Conservation (phyloP, 2,888 invertebrate species). For the Dasypolia templi region DNA sequence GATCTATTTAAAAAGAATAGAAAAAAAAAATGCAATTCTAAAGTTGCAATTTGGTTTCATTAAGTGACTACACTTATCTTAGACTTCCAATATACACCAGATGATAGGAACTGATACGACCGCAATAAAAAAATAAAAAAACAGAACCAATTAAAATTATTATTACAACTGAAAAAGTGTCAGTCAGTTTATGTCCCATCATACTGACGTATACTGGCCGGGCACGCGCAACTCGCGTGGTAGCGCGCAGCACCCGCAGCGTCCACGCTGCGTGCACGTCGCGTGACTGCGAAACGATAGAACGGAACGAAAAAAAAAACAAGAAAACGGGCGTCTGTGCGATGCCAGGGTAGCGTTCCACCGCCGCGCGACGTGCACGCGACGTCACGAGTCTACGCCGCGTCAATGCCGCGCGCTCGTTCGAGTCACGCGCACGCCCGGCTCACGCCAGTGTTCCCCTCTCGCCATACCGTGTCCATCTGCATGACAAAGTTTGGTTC, state of each 20-base stretch:
- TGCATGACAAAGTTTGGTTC: constrained; percentile 52
- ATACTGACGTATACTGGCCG: constrained; percentile 44
- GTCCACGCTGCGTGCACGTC: constrained; percentile 52
- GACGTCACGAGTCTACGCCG: constrained; percentile 35
- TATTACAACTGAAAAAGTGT: neutral
- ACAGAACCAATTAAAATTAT: neutral
- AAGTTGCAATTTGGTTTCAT: constrained; percentile 38
- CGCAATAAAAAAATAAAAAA: neutral
- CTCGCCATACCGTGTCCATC: constrained; percentile 63
- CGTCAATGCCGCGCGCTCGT: constrained; percentile 40
- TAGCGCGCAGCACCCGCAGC: constrained; percentile 44
- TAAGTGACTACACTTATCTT: constrained; percentile 51
- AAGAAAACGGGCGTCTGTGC: constrained; percentile 55
- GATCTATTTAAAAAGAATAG: constrained; percentile 13
- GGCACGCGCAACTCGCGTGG: constrained; percentile 31
- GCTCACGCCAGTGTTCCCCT: constrained; percentile 44
- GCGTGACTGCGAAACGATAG: constrained; percentile 57
- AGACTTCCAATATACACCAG: constrained; percentile 46
- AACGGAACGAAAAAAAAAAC: constrained; percentile 54
- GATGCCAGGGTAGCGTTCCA: constrained; percentile 57
- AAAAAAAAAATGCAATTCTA: constrained; percentile 20
- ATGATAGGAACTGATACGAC: constrained; percentile 24
- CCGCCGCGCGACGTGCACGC: constrained; percentile 57
- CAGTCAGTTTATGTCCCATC: constrained; percentile 13
- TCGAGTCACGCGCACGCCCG: constrained; percentile 43